Evolutionary conservation across 2,797 vertebrate species (phyloP), one percentile per base, ranked within the genome.

Genomic region (Liparis tanakae): DNA sequence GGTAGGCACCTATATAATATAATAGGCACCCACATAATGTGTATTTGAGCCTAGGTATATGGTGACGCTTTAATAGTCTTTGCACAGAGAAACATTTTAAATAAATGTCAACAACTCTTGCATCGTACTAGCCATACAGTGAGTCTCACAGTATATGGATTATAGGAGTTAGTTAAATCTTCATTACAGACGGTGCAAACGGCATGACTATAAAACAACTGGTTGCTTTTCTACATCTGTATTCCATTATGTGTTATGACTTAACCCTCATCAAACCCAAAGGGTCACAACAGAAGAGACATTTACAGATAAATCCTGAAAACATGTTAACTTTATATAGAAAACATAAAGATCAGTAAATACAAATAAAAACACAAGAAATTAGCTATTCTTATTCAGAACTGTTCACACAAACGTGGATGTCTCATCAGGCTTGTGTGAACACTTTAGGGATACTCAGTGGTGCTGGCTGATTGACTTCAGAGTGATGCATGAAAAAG

Each of bases 261-360:
- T 57, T 1, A 7, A 37, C 17, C 25, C 7, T 33, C 3, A 61
- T 39, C 9, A 41, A 58, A 64, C 0, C 17, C 6, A 1, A 53
- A 25, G 14, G 10, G 15, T 15, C n/a, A 18, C 18, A 67, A 48
- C 3, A 73, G 15, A 60, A 39, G 7, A 72, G 69, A 56, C 0
- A 0, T n/a, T 48, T 6, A 48, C 20, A 50, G 18, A 4, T 1
- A 39, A 39, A 33, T 39, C 3, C 18, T 51, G 20, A 53, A 50
- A 61, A 54, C 17, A 64, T 22, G 6, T 72, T 65, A 50, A 63
- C 7, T 87, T 87, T 73, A 66, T 71, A 58, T 80, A 77, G 33
- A 82, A 82, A 84, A 84, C 3, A 4, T 13, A 9, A 25, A 39
- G 0, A 56, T 13, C 33, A 56, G 17, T 70, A 72, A 69, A 36